phyloP scores from a whole-genome alignment of 1,140 invertebrate species.

The Zaprionus lachaisei region DNA sequence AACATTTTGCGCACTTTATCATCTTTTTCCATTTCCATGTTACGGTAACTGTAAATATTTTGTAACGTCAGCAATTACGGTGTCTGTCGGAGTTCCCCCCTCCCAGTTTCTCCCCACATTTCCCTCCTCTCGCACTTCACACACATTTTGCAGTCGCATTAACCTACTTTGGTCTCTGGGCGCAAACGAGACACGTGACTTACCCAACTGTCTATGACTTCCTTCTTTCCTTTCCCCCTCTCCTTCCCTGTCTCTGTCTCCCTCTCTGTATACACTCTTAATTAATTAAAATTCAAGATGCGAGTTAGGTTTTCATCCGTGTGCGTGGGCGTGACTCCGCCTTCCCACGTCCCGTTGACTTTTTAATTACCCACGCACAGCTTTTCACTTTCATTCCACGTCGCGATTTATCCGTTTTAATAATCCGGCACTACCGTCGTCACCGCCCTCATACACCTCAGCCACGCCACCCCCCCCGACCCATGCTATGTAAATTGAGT shows the following conservation, averaged over 20 bases:
- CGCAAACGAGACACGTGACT: slow-evolving; percentile 42
- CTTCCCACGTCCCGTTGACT: slow-evolving; percentile 17
- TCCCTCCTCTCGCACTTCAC: background rate
- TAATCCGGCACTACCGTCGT: slow-evolving; percentile 51
- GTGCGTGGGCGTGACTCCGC: background rate
- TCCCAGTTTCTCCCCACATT: background rate
- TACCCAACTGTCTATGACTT: slow-evolving; percentile 23
- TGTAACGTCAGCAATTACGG: slow-evolving; percentile 77
- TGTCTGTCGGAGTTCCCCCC: slow-evolving; percentile 36
- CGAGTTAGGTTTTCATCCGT: slow-evolving; percentile 68
- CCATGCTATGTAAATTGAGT: slow-evolving; percentile 61
- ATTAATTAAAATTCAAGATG: slow-evolving; percentile 82
- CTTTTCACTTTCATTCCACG: slow-evolving; percentile 78
- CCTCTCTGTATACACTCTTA: slow-evolving; percentile 48
- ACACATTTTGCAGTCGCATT: slow-evolving; percentile 45
- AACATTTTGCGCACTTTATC: slow-evolving; percentile 82
- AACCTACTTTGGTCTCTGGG: slow-evolving; percentile 64
- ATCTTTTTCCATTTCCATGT: slow-evolving; percentile 74
- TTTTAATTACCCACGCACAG: slow-evolving; percentile 82
- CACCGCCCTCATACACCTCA: background rate
- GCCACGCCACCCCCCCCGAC: slow-evolving; percentile 3
- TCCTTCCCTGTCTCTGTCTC: slow-evolving; percentile 1
- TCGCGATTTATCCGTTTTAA: slow-evolving; percentile 80
- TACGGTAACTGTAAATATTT: slow-evolving; percentile 76
- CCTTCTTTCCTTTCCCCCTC: background rate